A percentile compares a stretch with the other conserved stretches of the same genome.
phyloP scores from a whole-genome alignment of 1,140 invertebrate species.

The Caenorhabditis brenneri region DNA sequence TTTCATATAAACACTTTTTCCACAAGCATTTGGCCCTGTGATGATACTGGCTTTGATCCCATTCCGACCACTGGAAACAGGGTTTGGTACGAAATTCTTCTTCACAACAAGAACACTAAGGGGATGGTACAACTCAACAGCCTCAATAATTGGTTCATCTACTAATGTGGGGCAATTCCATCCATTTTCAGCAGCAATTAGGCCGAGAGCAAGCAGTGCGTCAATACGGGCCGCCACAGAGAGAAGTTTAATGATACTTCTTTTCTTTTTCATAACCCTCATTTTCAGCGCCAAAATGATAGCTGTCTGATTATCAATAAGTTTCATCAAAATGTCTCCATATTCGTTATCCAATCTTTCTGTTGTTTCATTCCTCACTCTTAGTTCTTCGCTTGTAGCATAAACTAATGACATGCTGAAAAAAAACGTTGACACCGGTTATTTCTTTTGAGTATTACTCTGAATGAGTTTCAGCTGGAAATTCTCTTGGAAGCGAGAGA shows the following conservation, averaged over 20 bases:
- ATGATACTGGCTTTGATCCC: slow-evolving; percentile 79
- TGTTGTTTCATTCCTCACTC: slow-evolving; percentile 60
- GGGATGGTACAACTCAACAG: slow-evolving; percentile 63
- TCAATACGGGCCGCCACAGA: slow-evolving; percentile 61
- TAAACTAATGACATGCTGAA: slow-evolving; percentile 53
- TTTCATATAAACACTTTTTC: slow-evolving; percentile 89
- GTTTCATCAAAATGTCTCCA: slow-evolving; percentile 67
- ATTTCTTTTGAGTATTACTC: slow-evolving; percentile 14
- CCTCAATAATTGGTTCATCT: slow-evolving; percentile 62
- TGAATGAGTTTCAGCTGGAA: not conserved
- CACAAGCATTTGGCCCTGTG: slow-evolving; percentile 87
- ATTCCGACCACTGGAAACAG: slow-evolving; percentile 58
- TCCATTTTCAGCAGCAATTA: slow-evolving; percentile 60
- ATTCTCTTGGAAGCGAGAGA: slow-evolving; percentile 57
- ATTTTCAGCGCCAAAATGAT: slow-evolving; percentile 61
- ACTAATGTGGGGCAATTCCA: slow-evolving; percentile 65
- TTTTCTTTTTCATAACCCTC: not conserved
- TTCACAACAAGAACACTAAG: slow-evolving; percentile 57
- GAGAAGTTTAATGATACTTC: slow-evolving; percentile 1
- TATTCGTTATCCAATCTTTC: slow-evolving; percentile 60
- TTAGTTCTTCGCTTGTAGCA: not conserved
- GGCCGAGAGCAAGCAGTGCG: slow-evolving; percentile 63
- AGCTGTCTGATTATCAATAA: slow-evolving; percentile 67
- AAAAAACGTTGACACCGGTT: not conserved
- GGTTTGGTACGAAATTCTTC: slow-evolving; percentile 37